These are phyloP conservation scores for Heliconius himera DNA, from an alignment of 1,140 invertebrate species.

Conservation along the genomic window DNA sequence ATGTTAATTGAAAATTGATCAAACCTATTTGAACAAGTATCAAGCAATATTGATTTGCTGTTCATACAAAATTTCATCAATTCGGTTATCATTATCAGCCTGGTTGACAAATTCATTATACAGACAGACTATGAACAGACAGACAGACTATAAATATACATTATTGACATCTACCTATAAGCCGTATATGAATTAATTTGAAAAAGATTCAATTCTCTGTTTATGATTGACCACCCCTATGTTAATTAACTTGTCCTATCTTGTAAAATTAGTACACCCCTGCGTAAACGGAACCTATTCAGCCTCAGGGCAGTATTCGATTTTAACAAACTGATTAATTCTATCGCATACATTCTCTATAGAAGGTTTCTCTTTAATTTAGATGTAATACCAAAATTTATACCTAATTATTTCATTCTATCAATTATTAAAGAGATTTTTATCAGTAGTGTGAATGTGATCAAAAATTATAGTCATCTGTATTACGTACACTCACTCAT, in stretches of 20 bases:
- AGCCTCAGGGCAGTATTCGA: not conserved
- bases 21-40: not conserved
- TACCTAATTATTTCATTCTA: too few relatives aligned
- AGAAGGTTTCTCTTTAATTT: not conserved
- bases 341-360: not conserved
- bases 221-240: not conserved
- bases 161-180: too few relatives aligned
- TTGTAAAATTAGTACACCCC: not conserved
- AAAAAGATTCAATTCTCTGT: constrained; percentile 1
- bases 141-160: not conserved
- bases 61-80: not conserved
- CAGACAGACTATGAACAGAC: not conserved
- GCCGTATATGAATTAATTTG: not conserved
- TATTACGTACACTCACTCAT: too few relatives aligned
- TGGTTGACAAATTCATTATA: not conserved
- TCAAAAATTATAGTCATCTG: too few relatives aligned
- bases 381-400: too few relatives aligned
- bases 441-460: too few relatives aligned
- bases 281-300: not conserved
- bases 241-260: not conserved
- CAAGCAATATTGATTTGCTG: not conserved
- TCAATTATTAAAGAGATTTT: too few relatives aligned
- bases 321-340: not conserved
- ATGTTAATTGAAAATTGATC: not conserved
- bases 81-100: not conserved